Evolutionary conservation across 2,888 invertebrate species (phyloP), one percentile per base, ranked within the genome.

Genomic region (Caenorhabditis imperialis): DNA sequence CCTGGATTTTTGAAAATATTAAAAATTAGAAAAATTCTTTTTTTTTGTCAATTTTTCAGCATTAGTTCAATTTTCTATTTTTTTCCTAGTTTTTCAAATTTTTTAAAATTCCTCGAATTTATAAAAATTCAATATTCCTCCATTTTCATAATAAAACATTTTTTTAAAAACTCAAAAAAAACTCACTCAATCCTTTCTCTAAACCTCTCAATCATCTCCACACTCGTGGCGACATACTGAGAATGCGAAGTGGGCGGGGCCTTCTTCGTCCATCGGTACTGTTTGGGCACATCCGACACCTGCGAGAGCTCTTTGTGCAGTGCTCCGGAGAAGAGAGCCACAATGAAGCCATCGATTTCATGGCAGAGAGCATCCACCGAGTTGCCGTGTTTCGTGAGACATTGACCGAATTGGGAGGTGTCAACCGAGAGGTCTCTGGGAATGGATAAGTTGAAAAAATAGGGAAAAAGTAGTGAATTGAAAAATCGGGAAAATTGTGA

Each of bases 211-310:
- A 80, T 53, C 40, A 70, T 38, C 2, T 61, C 48, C 14, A 67
- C 14, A 18, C 74, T 80, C 0, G 53, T 54, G 8, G 47, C 23
- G 0, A 85, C 57, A 87, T 96, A 96, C 18, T 91, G 89, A 77
- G 94, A 94, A 35, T 93, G 92, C 84, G 93, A 93, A 1, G 92
- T 92, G 0, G 96, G 95, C 25, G 93, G 91, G 44, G 85, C 79
- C 60, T 81, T 84, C 47, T 83, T 85, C 23, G 87, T 86, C 88
- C 88, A 88, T 37, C 87, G 73, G 55, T 86, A 86, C 50, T 84
- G 84, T 25, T 81, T 81, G 0, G 98, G 98, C 89, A 98, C 94
- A 88, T 97, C 95, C 82, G 92, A 93, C 4, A 97, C 95, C 47
- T 70, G 74, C 20, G 77, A 50, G 25, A 84, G 47, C 23, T 77